A percentile compares a stretch with the other conserved stretches of the same genome.
Evolutionary conservation across 2,797 vertebrate genomes (phyloP).

Genomic region (Erethizon dorsatum): DNA sequence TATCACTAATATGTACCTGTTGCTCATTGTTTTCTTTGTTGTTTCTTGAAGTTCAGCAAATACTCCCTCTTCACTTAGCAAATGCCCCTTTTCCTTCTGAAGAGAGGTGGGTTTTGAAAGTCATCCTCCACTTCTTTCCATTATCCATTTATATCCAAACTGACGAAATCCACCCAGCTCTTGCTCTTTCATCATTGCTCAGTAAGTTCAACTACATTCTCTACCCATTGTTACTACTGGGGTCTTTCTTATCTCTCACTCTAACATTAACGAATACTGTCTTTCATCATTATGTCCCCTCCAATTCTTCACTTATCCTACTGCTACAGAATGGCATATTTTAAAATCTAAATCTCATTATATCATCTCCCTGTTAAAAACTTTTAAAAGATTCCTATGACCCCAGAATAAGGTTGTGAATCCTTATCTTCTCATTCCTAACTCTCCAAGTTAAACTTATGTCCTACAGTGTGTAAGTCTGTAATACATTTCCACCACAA

Average conservation of each 20-base stretch:
- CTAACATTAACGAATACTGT: background rate
- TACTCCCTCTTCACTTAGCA: background rate
- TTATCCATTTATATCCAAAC: background rate
- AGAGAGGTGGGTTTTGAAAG: background rate
- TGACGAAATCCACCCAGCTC: background rate
- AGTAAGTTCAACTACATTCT: background rate
- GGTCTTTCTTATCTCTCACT: background rate
- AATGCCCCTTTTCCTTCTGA: background rate
- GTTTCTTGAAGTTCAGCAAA: background rate
- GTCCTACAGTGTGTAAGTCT: background rate
- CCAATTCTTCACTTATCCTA: background rate
- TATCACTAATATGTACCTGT: background rate
- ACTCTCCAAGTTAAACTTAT: accelerated
- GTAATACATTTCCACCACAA: background rate
- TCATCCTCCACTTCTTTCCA: background rate
- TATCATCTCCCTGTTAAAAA: background rate
- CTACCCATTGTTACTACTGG: background rate
- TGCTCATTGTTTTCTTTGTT: background rate
- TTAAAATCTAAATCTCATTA: background rate
- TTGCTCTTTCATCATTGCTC: background rate
- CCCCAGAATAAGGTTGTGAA: background rate
- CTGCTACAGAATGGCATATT: background rate
- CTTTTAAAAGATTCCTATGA: background rate
- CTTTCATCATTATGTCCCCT: background rate
- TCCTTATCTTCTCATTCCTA: background rate